Base-by-base conservation (phyloP, 2,113 vertebrate genomes). In the Apus apus region DNA sequence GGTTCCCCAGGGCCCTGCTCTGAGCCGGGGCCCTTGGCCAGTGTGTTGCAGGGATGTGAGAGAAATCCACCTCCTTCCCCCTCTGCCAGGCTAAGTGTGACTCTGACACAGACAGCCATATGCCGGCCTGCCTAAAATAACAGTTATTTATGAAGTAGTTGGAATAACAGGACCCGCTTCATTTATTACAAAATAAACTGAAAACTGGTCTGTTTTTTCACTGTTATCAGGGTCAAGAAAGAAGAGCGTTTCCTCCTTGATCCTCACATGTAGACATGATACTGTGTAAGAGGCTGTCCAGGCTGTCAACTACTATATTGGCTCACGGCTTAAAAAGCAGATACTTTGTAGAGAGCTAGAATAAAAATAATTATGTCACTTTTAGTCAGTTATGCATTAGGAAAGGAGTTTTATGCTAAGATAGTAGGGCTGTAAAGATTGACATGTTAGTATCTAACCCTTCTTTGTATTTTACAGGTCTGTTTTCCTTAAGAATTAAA, bases 21-120 rank as follows among this genome's bases (percentile, higher is more conserved):
- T 25, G 53, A 25, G 71, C 58, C 3, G 13, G 21, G 8, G 26
- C 56, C 61, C 56, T 46, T 0, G 3, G 61, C 17, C 2, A 26
- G 23, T 27, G 58, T 1, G 0, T 54, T 0, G 0, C 4, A 5
- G 76, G 30, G 34, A 3, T 34, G 67, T 26, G 83, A 89, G 86
- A 30, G 85, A 60, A 79, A 84, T 25, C 36, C 36, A 20, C 25
- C 66, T 11, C 8, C 19, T 5, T 2, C 25, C 6, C 40, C 15
- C 57, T 13, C 53, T 19, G 56, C 80, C 64, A 8, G 2, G 0
- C 48, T 0, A 15, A 64, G 56, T 1, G 30, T 1, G 2, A 16
- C 7, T 5, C 65, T 88, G 6, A 2, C 20, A 13, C 0, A 0
- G 53, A 34, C 65, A 62, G 76, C 80, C 58, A 3, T 75, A 22